Base-by-base conservation (phyloP, 2,797 vertebrate genomes). In the Chelmon rostratus region DNA sequence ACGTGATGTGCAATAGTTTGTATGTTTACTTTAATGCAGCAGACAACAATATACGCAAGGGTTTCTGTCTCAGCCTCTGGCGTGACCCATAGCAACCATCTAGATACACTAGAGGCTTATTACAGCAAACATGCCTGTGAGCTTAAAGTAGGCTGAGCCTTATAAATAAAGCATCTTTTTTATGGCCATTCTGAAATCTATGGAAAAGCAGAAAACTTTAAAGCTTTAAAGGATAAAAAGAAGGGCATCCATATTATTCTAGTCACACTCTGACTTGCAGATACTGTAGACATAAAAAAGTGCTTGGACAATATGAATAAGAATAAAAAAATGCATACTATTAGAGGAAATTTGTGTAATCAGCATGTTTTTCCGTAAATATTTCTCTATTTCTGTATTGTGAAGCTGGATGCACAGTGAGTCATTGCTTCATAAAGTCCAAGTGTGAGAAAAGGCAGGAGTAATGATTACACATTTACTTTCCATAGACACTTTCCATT, bases 391-490 rank as follows among this genome's bases (percentile, higher is more conserved):
- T 19, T 67, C 16, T 35, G 28, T n/a, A n/a, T n/a, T n/a, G n/a
- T n/a, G n/a, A 46, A 61, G 11, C n/a, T n/a, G 38, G 19, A 61
- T 46, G 47, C 59, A 62, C 37, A 59, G 65, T 73, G 71, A 84
- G 52, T 56, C 63, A 81, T 69, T 33, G 56, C 49, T 81, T 83
- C 53, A 73, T 80, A 50, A 68, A 81, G 64, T 25, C 19, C 50
- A 76, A 68, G 75, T 72, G 54, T 62, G 64, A 67, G n/a, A 82
- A 78, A 49, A 31, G 44, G 53, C 13, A 15, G n/a, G 59, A 78
- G 70, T 78, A 88, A 90, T 78, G 73, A 84, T 83, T 81, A 71
- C 84, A 88, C 81, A 86, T 88, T 85, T 81, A 70, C 82, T 67
- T 68, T 64, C 53, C 25, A 74, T 21, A 28, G 64, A 66, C 42